Percentiles rank a stretch among this genome's conserved stretches.
These are phyloP conservation scores for Gymnothorax javanicus DNA, from an alignment of 2,797 vertebrate genomes.

Conservation along the genomic window DNA sequence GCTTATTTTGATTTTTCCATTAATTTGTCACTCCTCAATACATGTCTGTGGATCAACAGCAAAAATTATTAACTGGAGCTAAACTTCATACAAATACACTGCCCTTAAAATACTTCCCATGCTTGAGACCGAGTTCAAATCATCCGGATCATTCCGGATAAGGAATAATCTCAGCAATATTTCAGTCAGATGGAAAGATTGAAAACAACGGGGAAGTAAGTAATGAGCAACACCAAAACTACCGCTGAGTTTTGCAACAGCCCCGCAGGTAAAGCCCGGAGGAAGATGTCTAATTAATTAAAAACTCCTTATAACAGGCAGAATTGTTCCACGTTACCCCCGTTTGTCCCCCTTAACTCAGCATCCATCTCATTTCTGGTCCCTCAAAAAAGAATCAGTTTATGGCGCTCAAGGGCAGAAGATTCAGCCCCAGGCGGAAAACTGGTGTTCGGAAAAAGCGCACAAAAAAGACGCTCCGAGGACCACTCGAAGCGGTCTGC, in stretches of 20 bases:
- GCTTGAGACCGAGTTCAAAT: too few relatives aligned
- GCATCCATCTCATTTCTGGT: background rate
- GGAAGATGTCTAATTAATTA: slow-evolving; percentile 6
- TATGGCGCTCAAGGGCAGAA: background rate
- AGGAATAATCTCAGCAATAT: background rate
- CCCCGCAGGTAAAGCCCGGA: background rate
- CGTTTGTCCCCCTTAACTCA: background rate
- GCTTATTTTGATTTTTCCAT: too few relatives aligned
- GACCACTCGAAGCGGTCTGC: background rate
- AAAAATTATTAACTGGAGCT: background rate
- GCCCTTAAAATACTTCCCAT: background rate
- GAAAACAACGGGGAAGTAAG: background rate
- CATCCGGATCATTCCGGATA: background rate
- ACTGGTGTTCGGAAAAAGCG: background rate
- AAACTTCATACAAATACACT: background rate
- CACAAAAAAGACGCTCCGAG: background rate
- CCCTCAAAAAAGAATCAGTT: background rate
- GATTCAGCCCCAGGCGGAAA: background rate
- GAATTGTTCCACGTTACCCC: background rate
- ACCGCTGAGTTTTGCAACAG: background rate
- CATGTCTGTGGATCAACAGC: background rate
- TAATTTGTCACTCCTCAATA: background rate
- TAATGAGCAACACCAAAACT: background rate
- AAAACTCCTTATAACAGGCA: slow-evolving; percentile 4
- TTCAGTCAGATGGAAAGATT: background rate